These are phyloP conservation scores for Drosophila seclusa DNA, from an alignment of 2,888 invertebrate species.

Conservation along the genomic window DNA sequence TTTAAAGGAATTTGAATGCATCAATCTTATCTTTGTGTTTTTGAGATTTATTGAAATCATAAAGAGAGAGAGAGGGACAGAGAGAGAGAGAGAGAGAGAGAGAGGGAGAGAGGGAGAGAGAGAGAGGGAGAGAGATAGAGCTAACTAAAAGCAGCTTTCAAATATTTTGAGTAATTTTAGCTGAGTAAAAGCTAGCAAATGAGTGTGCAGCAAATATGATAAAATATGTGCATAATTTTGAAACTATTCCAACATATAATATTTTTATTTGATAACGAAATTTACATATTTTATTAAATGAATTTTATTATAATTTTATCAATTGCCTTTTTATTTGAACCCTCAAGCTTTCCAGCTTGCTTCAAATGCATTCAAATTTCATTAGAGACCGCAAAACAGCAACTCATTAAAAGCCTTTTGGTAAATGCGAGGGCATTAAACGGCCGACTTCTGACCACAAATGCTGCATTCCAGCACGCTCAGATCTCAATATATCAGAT, in stretches of 20 bases:
- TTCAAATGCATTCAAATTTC: neutral
- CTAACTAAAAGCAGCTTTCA: neutral
- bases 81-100: neutral
- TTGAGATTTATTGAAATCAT: neutral
- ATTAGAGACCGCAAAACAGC: neutral
- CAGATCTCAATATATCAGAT: neutral
- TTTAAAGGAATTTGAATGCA: neutral
- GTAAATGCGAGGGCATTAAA: conserved; percentile 24
- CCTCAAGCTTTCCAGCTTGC: neutral
- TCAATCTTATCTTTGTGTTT: neutral
- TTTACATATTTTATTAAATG: neutral
- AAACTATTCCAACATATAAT: neutral
- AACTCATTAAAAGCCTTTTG: neutral
- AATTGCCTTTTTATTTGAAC: neutral
- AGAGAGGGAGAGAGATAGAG: too few relatives aligned
- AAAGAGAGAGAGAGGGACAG: neutral
- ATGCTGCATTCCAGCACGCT: neutral
- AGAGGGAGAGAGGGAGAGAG: neutral
- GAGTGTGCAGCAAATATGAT: too few relatives aligned
- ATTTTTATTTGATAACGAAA: neutral
- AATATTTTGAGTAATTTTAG: neutral
- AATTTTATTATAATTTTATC: neutral
- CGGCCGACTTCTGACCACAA: conserved; percentile 26
- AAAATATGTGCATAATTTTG: neutral
- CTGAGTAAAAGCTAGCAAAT: too few relatives aligned